Evolutionary conservation across 2,797 vertebrate species (phyloP).

Genomic region (Lagocephalus sceleratus): DNA sequence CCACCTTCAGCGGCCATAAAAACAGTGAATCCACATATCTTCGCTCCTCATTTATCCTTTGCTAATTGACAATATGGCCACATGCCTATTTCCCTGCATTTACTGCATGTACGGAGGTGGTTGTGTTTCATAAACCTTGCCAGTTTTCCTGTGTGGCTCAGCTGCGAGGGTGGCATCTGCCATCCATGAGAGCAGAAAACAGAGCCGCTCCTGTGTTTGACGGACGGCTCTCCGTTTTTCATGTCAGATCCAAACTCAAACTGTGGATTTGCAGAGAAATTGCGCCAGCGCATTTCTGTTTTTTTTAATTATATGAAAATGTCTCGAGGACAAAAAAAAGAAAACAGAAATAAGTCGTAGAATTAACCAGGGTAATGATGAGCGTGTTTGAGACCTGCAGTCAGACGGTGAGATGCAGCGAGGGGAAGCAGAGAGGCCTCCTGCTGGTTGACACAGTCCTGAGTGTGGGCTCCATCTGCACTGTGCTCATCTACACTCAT

Average conservation of each 20-base stretch:
- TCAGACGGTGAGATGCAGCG: slow-evolving; percentile 33
- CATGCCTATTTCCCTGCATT: too few species aligned
- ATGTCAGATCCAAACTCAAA: too few species aligned
- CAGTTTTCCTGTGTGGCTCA: neutral
- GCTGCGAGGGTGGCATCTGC: neutral
- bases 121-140: neutral
- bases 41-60: too few species aligned
- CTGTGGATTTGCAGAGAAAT: too few species aligned
- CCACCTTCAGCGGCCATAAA: too few species aligned
- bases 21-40: too few species aligned
- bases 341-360: slow-evolving; percentile 29
- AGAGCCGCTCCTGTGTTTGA: slow-evolving; percentile 4
- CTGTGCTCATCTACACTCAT: slow-evolving; percentile 69
- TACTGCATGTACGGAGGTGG: too few species aligned
- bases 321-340: slow-evolving; percentile 9
- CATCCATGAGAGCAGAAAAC: neutral
- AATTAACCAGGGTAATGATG: slow-evolving; percentile 24
- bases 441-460: slow-evolving; percentile 67
- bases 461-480: slow-evolving; percentile 71
- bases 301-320: too few species aligned
- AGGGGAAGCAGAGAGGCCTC: slow-evolving; percentile 51
- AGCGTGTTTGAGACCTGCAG: slow-evolving; percentile 35
- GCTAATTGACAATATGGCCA: too few species aligned
- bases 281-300: too few species aligned
- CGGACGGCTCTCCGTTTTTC: neutral